Conservation (phyloP, 1,140 invertebrate genomes). For the Colletes latitarsis region DNA sequence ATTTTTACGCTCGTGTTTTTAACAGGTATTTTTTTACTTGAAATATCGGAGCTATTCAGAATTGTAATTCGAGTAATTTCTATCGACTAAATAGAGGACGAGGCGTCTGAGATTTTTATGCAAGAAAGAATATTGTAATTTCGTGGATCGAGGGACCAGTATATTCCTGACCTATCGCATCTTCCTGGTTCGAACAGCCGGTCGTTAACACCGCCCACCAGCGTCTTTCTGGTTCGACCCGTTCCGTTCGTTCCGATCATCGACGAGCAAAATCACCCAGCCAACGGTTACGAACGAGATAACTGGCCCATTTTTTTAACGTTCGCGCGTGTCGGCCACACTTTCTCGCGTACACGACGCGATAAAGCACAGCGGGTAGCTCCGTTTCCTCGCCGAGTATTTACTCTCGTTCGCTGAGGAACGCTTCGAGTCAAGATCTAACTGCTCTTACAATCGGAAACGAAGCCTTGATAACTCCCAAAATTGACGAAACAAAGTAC, state of each 20-base stretch:
- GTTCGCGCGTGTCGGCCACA: not conserved
- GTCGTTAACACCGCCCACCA: constrained; percentile 48
- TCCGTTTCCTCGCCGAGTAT: not conserved
- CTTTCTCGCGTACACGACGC: not conserved
- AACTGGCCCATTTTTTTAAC: constrained; percentile 11
- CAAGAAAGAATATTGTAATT: constrained; percentile 22
- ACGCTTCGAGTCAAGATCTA: too few relatives aligned
- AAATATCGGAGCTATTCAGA: too few relatives aligned
- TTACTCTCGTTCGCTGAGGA: too few relatives aligned
- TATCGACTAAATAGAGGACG: too few relatives aligned
- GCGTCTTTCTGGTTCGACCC: constrained; percentile 46
- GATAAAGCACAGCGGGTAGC: not conserved
- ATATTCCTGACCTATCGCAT: constrained; percentile 55
- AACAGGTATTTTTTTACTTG: too few relatives aligned
- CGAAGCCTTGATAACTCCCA: too few relatives aligned
- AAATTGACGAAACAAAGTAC: too few relatives aligned
- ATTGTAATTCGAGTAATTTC: too few relatives aligned
- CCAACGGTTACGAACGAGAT: constrained; percentile 20
- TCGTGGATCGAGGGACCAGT: constrained; percentile 40
- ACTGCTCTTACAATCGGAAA: too few relatives aligned
- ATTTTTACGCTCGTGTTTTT: too few relatives aligned
- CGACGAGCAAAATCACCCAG: constrained; percentile 34
- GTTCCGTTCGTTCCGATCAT: constrained; percentile 40
- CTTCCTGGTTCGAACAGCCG: constrained; percentile 42
- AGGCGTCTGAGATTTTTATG: too few relatives aligned